These are phyloP conservation scores for Caracal caracal DNA, from an alignment of 2,113 vertebrate genomes.

Conservation along the genomic window DNA sequence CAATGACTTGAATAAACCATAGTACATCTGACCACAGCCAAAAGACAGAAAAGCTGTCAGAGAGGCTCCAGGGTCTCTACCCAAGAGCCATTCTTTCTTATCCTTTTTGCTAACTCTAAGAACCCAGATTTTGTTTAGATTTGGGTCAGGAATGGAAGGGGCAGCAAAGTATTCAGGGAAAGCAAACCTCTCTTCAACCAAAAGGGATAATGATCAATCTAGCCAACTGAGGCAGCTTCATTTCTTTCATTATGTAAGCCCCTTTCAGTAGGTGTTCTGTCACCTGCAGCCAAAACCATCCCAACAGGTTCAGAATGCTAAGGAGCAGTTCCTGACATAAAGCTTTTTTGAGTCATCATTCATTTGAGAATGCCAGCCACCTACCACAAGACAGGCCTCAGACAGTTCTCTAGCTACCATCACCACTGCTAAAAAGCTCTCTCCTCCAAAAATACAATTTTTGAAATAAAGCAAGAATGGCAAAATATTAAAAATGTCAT, in stretches of 20 bases:
- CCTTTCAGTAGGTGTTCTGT: not conserved
- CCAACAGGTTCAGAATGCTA: not conserved
- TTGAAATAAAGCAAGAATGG: conserved; percentile 22
- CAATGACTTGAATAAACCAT: not conserved
- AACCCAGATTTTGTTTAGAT: not conserved
- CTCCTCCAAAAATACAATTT: not conserved
- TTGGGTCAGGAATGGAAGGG: not conserved
- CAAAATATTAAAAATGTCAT: not conserved
- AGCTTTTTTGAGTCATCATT: not conserved
- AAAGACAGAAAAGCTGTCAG: not conserved
- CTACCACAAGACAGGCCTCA: not conserved
- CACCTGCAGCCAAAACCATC: not conserved
- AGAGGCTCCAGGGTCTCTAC: not conserved
- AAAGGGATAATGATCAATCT: not conserved
- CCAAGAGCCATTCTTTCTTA: not conserved
- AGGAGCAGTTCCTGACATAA: not conserved
- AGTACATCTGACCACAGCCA: not conserved
- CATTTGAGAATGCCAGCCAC: not conserved
- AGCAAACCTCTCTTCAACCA: not conserved
- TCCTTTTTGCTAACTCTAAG: not conserved
- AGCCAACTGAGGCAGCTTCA: not conserved
- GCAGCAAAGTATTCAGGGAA: not conserved
- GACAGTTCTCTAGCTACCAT: not conserved
- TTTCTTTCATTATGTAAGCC: not conserved
- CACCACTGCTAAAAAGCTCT: not conserved